phyloP scores from a whole-genome alignment of 2,797 vertebrate genomes.

The Ficedula albicollis region DNA sequence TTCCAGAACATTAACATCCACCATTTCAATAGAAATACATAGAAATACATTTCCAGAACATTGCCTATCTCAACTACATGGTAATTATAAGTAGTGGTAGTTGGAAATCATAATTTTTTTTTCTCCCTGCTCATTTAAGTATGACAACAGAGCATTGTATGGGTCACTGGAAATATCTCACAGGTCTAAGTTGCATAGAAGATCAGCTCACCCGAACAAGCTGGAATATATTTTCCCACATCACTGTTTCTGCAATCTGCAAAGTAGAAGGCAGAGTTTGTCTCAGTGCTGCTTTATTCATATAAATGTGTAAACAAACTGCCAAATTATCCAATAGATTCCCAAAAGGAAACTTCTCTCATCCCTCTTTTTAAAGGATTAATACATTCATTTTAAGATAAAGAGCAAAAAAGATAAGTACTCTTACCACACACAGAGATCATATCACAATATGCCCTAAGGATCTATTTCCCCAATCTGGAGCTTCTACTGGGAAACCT shows the following conservation, averaged over 20 bases:
- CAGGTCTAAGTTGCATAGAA: not conserved
- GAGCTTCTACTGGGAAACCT: not conserved
- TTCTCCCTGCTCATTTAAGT: not conserved
- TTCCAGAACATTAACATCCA: not conserved
- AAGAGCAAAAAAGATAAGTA: not conserved
- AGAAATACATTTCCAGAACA: not conserved
- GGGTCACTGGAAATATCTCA: not conserved
- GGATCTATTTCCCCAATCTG: not conserved
- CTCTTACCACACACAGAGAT: not conserved
- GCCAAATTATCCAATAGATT: not conserved
- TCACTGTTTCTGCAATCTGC: slow-evolving; percentile 83
- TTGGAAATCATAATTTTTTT: not conserved
- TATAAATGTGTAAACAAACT: not conserved
- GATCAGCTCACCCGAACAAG: slow-evolving; percentile 84
- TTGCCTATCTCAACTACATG: not conserved
- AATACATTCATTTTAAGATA: not conserved
- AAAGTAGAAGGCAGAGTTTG: slow-evolving; percentile 10
- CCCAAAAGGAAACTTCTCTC: not conserved
- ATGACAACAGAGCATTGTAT: not conserved
- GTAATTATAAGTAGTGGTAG: not conserved
- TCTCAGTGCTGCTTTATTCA: not conserved
- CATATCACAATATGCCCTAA: not conserved
- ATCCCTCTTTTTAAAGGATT: not conserved
- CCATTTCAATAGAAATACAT: not conserved
- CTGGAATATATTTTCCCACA: slow-evolving; percentile 78